Percentiles rank a stretch among this genome's conserved stretches.
Evolutionary conservation across 2,888 invertebrate genomes (phyloP).

Genomic region (Sesamia inferens): DNA sequence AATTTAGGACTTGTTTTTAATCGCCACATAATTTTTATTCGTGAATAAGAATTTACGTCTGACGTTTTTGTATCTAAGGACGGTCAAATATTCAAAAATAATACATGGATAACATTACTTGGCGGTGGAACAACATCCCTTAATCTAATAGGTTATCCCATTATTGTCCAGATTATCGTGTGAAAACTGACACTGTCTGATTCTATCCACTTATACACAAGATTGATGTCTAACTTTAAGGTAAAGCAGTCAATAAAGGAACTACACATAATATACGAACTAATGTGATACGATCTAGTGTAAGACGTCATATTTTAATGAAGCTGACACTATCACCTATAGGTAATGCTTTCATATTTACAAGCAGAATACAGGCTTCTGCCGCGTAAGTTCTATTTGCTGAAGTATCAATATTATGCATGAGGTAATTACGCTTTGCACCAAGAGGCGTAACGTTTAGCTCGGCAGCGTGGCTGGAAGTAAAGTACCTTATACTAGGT

Average conservation of each 20-base stretch:
- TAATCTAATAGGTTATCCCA: not conserved
- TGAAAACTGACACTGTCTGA: not conserved
- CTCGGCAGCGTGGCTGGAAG: conserved; percentile 29
- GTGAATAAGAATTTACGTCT: too few species aligned
- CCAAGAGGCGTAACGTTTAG: conserved; percentile 26
- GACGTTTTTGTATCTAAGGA: too few species aligned
- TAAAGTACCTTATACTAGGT: conserved; percentile 53
- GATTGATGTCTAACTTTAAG: not conserved
- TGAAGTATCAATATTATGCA: conserved; percentile 53
- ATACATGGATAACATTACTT: too few species aligned
- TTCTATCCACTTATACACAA: not conserved
- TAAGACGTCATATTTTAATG: not conserved
- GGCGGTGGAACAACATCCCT: too few species aligned
- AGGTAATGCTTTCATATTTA: not conserved
- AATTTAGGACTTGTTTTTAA: too few species aligned
- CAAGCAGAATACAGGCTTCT: conserved; percentile 1
- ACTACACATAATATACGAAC: not conserved
- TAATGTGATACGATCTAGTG: not conserved
- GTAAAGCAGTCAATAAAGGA: not conserved
- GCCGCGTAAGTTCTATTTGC: conserved; percentile 15
- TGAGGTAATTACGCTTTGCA: conserved; percentile 42
- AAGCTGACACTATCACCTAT: not conserved
- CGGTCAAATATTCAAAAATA: too few species aligned
- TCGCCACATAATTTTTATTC: too few species aligned
- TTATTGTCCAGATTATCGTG: too few species aligned